Evolutionary conservation across 92 coral and sea anemone species (phyloP).

Genomic region (Porites cylindrica): DNA sequence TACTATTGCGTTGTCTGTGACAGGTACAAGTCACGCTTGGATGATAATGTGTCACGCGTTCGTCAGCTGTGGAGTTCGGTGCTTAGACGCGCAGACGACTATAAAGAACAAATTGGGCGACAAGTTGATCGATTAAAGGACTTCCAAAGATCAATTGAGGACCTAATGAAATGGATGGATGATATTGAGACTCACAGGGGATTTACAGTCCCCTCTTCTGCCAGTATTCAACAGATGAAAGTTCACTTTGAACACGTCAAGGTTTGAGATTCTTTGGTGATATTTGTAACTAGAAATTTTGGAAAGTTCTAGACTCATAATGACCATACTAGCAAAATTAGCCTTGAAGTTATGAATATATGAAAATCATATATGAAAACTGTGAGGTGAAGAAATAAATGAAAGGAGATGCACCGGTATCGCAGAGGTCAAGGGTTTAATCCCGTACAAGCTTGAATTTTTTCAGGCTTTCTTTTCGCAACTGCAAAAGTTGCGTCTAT

Average conservation of each 20-base stretch:
- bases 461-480: no score
- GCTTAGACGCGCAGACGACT: conserved; percentile 68
- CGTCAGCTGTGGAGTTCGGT: conserved; percentile 82
- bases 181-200: conserved; percentile 88
- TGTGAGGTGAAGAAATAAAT: no score
- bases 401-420: no score
- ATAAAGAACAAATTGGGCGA: conserved; percentile 74
- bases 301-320: background rate
- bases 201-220: conserved; percentile 78
- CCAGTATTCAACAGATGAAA: conserved; percentile 89
- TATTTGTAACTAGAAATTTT: background rate
- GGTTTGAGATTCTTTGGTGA: conserved; percentile 57
- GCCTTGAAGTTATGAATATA: background rate
- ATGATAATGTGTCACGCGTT: conserved; percentile 72
- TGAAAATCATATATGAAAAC: no score
- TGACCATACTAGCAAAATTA: background rate
- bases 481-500: no score
- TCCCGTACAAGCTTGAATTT: no score
- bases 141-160: conserved; percentile 76
- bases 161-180: conserved; percentile 81
- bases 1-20: background rate
- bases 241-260: conserved; percentile 96
- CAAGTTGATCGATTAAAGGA: conserved; percentile 75
- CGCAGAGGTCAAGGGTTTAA: no score
- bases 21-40: conserved; percentile 74